These are phyloP conservation scores for Julus scanicus DNA, from an alignment of 2,888 invertebrate genomes.

Conservation along the genomic window DNA sequence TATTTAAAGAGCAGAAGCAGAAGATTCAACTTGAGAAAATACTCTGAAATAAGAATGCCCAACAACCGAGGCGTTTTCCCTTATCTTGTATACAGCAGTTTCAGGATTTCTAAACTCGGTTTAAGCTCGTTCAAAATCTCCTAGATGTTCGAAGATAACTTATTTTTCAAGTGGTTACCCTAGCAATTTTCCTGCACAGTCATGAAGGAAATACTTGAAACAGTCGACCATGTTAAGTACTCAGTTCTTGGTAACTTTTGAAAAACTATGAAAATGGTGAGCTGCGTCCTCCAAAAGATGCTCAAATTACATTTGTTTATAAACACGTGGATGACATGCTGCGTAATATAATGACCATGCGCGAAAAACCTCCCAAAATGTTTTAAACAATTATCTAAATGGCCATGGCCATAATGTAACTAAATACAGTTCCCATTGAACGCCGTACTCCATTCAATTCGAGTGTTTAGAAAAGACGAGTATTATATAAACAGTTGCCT, in stretches of 20 bases:
- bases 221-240: background rate
- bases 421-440: background rate
- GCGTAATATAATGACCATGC: background rate
- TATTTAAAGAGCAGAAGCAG: no score
- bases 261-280: background rate
- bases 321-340: background rate
- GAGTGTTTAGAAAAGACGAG: constrained; percentile 17
- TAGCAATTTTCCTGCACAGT: background rate
- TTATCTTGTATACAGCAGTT: background rate
- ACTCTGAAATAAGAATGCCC: background rate
- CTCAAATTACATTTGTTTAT: constrained; percentile 33
- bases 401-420: constrained; percentile 9
- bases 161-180: background rate
- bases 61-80: background rate
- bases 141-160: background rate
- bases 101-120: background rate
- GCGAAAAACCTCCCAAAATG: constrained; percentile 16
- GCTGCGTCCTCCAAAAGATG: constrained; percentile 18
- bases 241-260: background rate
- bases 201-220: background rate
- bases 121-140: background rate
- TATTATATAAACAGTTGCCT: background rate
- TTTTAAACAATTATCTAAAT: constrained; percentile 20
- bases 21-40: no score
- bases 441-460: background rate